Base-by-base conservation (phyloP, 2,113 vertebrate genomes). In the Ictalurus furcatus region DNA sequence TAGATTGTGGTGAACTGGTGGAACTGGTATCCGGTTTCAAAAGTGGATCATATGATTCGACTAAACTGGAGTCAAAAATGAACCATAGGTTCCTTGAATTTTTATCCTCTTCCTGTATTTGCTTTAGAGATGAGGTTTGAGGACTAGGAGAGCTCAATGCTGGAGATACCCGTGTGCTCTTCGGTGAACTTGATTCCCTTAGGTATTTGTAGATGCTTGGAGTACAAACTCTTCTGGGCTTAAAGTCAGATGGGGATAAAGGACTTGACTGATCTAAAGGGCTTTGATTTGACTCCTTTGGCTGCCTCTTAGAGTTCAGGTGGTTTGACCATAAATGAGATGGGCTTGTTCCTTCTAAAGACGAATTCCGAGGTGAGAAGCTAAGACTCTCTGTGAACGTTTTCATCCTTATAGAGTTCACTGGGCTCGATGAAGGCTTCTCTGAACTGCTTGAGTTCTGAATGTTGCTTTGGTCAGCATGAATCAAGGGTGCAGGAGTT, bases 161-260 rank as follows among this genome's bases (percentile, higher is more conserved):
- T 11, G 82, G 80, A 54, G 91, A 78, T 23, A 63, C 83, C 58
- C 65, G 69, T 40, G 67, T 90, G n/a, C 30, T 65, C 17, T 88
- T 44, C 17, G 90, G 40, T 59, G 91, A 84, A 89, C 89, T 93
- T 40, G 88, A 86, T 54, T 92, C 90, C 88, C 93, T 91, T 56
- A 94, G 90, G 88, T 93, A 94, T 21, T 91, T 92, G 83, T 94
- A 94, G 85, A 94, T 92, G 34, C 93, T 92, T 9, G 93, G 91
- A 30, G 87, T 59, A 84, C 63, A 89, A 21, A 86, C 23, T 16
- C 80, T 89, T 79, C 74, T 89, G 1, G 89, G 79, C 25, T 88
- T 93, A 19, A 87, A 78, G 13, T 87, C 85, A 78, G 93, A 86
- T 14, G 91, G 85, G 23, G 93, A 91, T 25, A 81, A 40, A 52